These are phyloP conservation scores for Platerodrilus igneus DNA, from an alignment of 2,888 invertebrate species.

Conservation along the genomic window DNA sequence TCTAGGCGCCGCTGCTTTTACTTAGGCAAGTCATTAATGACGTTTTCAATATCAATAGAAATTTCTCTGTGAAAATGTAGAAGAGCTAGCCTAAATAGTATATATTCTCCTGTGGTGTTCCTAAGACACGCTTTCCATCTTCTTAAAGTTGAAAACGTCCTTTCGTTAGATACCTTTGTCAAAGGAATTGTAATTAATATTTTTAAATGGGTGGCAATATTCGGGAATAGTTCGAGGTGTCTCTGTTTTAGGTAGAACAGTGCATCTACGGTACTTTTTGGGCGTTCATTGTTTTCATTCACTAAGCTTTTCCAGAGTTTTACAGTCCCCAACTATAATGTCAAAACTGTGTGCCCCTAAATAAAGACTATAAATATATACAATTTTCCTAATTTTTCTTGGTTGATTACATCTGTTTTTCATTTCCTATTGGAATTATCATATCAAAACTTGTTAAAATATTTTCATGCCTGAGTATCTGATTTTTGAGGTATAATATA, in stretches of 20 bases:
- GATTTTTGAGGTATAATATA: background rate
- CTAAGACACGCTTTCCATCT: background rate
- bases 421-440: background rate
- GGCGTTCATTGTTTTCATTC: background rate
- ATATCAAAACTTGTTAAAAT: conserved; percentile 3
- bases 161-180: conserved; percentile 2
- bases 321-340: no score
- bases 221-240: conserved; percentile 1
- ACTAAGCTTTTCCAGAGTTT: background rate
- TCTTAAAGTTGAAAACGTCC: conserved; percentile 1
- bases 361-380: background rate
- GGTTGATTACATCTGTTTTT: background rate
- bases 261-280: background rate
- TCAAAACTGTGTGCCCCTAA: background rate
- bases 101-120: conserved; percentile 1
- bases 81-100: no score
- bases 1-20: background rate
- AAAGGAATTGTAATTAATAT: conserved; percentile 1
- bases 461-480: conserved; percentile 2
- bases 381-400: conserved; percentile 5
- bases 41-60: background rate
- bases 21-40: conserved; percentile 1
- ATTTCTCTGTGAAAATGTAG: background rate
- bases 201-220: background rate
- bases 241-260: background rate